Evolutionary conservation across 2,113 vertebrate species (phyloP), one percentile per base, ranked within the genome.

Genomic region (Vulpes lagopus): DNA sequence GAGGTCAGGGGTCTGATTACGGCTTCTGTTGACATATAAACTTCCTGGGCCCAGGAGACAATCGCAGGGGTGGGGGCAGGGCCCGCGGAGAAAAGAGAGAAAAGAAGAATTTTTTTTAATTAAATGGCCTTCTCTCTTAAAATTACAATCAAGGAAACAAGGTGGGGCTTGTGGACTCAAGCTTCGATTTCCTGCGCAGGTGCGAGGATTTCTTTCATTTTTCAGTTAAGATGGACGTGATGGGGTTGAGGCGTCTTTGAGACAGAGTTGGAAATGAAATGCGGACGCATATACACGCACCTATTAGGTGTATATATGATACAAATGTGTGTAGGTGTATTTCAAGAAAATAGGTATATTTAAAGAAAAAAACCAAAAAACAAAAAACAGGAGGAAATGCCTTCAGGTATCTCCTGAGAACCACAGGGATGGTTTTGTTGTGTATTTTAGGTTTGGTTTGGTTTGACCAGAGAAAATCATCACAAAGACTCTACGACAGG

Each of bases 21-120:
- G 0, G 67, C 85, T 97, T 98, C 96, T 98, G 97, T 98, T 98
- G 97, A 98, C 96, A 97, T 89, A 97, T 96, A 97, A 98, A 98
- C 97, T 98, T 97, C 98, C 97, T 96, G 97, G 96, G 94, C 86
- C 81, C 20, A 32, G 87, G 73, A 97, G 73, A 97, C 95, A 82
- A 85, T 94, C 55, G 0, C 55, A 65, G 71, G 22, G 11, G 3
- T 79, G 57, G 91, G 64, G 87, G 92, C 80, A 38, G 93, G 91
- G 62, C 55, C 3, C 0, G 0, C 4, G 49, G 32, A 81, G 91
- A 87, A 96, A 87, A 51, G 88, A 90, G 94, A 95, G 43, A n/a
- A 94, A 53, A 84, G 62, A 30, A 92, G 83, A 73, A 57, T 67
- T 96, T 95, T 96, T 94, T 91, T 95, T 62, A 97, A 96, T 98